phyloP scores from a whole-genome alignment of 53 echinoderm and acorn worm genomes.

The Apostichopus leukothele region DNA sequence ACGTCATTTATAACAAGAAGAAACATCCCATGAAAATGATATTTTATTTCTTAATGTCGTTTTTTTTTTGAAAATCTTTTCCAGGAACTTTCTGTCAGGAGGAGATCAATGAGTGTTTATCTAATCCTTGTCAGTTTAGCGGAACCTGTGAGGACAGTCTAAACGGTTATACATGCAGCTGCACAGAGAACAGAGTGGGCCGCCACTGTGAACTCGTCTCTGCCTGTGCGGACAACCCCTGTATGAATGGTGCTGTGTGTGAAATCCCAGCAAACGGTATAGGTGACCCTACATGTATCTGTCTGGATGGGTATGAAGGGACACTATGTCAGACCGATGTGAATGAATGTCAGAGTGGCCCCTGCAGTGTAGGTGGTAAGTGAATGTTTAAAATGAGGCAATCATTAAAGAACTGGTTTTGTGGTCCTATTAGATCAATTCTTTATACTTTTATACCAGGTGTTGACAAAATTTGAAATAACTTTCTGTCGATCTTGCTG shows the following conservation, averaged over 20 bases:
- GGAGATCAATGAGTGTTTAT: slow-evolving; percentile 66
- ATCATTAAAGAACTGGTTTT: too few relatives aligned
- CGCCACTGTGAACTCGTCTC: slow-evolving; percentile 72
- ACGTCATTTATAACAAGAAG: too few relatives aligned
- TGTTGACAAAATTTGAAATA: too few relatives aligned
- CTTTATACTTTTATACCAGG: too few relatives aligned
- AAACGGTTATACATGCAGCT: slow-evolving; percentile 65
- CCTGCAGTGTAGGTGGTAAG: slow-evolving; percentile 72
- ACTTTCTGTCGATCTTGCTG: too few relatives aligned
- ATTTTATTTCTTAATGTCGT: too few relatives aligned
- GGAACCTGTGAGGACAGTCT: slow-evolving; percentile 66
- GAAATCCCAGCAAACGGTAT: slow-evolving; percentile 50
- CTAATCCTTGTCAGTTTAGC: slow-evolving; percentile 68
- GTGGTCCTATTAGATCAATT: too few relatives aligned
- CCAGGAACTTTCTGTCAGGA: slow-evolving; percentile 54
- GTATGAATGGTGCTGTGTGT: slow-evolving; percentile 86
- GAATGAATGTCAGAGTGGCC: slow-evolving; percentile 78
- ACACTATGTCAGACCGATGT: slow-evolving; percentile 69
- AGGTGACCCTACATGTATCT: slow-evolving; percentile 66
- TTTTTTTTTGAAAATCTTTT: background rate
- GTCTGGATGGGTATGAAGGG: slow-evolving; percentile 82
- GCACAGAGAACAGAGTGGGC: slow-evolving; percentile 65
- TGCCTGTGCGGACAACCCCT: slow-evolving; percentile 74
- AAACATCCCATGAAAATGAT: too few relatives aligned
- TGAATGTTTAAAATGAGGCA: background rate